Percentiles rank a stretch among this genome's conserved stretches.
These are phyloP conservation scores for Carassius carassius DNA, from an alignment of 2,113 vertebrate species.

Conservation along the genomic window DNA sequence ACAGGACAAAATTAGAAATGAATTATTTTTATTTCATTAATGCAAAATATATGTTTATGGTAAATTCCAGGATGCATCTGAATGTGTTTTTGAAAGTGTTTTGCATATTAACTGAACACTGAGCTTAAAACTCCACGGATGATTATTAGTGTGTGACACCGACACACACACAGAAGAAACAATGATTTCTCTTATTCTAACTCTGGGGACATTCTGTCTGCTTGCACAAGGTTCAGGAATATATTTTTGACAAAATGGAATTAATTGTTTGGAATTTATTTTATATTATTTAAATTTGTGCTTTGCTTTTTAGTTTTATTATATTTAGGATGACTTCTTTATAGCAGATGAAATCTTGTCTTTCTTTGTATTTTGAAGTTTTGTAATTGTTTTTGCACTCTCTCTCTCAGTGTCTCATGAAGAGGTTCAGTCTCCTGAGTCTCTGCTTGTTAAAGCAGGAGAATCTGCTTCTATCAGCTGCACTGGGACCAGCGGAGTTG, in stretches of 20 bases:
- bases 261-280: fast-evolving
- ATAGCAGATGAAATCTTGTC: neutral
- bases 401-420: slow-evolving; percentile 19
- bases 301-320: neutral
- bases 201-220: neutral
- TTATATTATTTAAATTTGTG: neutral
- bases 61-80: no score
- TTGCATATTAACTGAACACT: no score
- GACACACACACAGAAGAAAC: neutral
- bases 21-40: no score
- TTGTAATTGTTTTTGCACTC: neutral
- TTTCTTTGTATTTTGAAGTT: no score
- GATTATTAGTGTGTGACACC: neutral
- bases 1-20: no score
- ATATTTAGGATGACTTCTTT: neutral
- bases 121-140: neutral
- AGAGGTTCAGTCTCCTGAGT: slow-evolving; percentile 20
- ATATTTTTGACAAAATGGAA: neutral
- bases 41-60: no score
- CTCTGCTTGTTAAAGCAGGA: neutral
- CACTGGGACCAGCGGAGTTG: slow-evolving; percentile 20
- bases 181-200: neutral
- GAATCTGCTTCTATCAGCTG: slow-evolving; percentile 22
- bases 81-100: no score
- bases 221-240: neutral